Evolutionary conservation across 2,888 invertebrate species (phyloP), one percentile per base, ranked within the genome.

Genomic region (Caenorhabditis afra): DNA sequence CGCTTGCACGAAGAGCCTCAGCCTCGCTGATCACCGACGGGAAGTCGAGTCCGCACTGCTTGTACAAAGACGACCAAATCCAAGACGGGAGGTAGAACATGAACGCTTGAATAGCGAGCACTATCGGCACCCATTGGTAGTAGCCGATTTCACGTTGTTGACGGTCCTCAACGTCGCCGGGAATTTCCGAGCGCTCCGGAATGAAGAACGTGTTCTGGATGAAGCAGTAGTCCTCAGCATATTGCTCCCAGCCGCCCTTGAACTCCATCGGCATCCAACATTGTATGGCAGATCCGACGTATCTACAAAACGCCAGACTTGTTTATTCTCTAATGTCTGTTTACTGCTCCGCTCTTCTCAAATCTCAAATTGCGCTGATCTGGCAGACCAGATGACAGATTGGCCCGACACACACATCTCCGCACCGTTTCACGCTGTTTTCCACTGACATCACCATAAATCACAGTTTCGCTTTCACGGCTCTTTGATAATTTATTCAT

Each of bases 151-250:
- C 86, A 8, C 82, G 85, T 45, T 88, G 79, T 37, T 84, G 81
- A 14, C 89, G 81, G 29, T 87, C 88, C 35, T 83, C 85, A 8
- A 79, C 73, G 8, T 86, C 85, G 20, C 81, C 81, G 3, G 90
- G 90, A 35, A 90, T 88, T 61, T 88, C 87, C 22, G 88, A 84
- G 23, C 85, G 83, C 58, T 87, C 82, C 8, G 88, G 86, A 14
- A 90, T 79, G 81, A 86, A 90, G 83, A 87, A 90, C 16, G 90
- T 90, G 76, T 90, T 90, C 71, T 90, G 88, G 73, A 89, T 87
- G 81, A 86, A 89, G 79, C 89, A 89, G 76, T 86, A 89, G 74
- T 89, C 89, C 75, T 89, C 89, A 1, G 89, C 88, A 58, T 89
- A 89, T 80, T 89, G 88, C 49, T 89, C 89, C 89, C 87, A 88